Evolutionary conservation across 1,140 invertebrate species (phyloP), one percentile per base, ranked within the genome.

Genomic region (Probaryconus sp.): DNA sequence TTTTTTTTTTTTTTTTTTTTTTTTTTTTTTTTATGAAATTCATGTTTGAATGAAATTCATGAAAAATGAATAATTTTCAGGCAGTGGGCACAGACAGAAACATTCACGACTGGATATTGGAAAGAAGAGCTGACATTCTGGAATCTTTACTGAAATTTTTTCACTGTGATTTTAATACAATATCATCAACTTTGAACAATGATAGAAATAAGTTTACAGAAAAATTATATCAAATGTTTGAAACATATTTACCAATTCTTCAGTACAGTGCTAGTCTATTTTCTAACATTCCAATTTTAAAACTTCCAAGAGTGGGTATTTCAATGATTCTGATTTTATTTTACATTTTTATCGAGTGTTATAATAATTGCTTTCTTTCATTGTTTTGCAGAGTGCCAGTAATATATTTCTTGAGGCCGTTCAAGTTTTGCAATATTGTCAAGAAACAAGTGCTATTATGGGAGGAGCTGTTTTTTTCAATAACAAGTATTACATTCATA

Each of bases 81-180:
- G 93, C 92, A 37, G 91, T 95, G 56, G 94, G 94, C 10, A 95
- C 94, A n/a, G 94, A 95, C 84, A 90, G 93, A 33, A 94, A 94
- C 81, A 94, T 94, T 63, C 91, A 93, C 5, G 93, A 95, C 79
- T 93, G 92, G 90, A 88, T 95, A 53, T 78, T 96, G 5, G 89
- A 94, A 77, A 91, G 94, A 81, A 89, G 94, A 35, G 92, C 93
- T 0, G 89, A 92, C 40, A 91, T 91, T 11, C 86, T 96, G 9
- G 91, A 92, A 38, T 91, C 92, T 5, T 88, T 95, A 53, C 86
- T 95, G 9, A 90, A 90, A 60, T 93, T 95, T 82, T 95, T 94
- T 82, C 94, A 95, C 82, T 91, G 91, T 20, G 93, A 95, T 86
- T 89, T 96, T 40, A 90, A 92, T 74, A 90, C 89, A 7, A 89